phyloP scores from a whole-genome alignment of 2,797 vertebrate genomes.

The Aphelocoma californica region DNA sequence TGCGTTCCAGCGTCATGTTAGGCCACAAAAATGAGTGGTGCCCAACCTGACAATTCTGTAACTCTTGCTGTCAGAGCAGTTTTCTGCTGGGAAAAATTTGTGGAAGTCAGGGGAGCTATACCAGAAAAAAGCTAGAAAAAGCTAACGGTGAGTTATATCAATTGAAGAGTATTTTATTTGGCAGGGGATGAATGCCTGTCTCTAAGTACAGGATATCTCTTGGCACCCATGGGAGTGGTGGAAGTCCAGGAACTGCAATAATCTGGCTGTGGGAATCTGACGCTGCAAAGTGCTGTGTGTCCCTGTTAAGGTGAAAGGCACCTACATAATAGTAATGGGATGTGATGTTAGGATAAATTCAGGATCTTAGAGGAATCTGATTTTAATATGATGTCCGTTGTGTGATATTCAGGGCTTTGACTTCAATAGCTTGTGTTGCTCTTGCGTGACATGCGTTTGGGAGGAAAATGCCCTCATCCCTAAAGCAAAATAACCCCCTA shows the following conservation, averaged over 20 bases:
- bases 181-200: background rate
- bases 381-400: background rate
- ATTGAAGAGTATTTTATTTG: background rate
- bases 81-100: background rate
- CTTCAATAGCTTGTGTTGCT: background rate
- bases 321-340: background rate
- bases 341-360: background rate
- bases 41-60: background rate
- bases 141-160: background rate
- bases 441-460: rapidly evolving
- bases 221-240: background rate
- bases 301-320: background rate
- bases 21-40: background rate
- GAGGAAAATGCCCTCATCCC: background rate
- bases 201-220: background rate
- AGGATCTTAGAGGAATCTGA: background rate
- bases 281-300: background rate
- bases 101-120: background rate
- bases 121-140: background rate
- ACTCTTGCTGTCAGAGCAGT: background rate
- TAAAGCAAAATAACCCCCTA: background rate
- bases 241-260: background rate
- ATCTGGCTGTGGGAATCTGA: background rate
- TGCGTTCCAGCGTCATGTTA: rapidly evolving
- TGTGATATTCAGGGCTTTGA: background rate